These are phyloP conservation scores for Montipora foliosa DNA, from an alignment of 64 coral and sea anemone species.

Conservation along the genomic window DNA sequence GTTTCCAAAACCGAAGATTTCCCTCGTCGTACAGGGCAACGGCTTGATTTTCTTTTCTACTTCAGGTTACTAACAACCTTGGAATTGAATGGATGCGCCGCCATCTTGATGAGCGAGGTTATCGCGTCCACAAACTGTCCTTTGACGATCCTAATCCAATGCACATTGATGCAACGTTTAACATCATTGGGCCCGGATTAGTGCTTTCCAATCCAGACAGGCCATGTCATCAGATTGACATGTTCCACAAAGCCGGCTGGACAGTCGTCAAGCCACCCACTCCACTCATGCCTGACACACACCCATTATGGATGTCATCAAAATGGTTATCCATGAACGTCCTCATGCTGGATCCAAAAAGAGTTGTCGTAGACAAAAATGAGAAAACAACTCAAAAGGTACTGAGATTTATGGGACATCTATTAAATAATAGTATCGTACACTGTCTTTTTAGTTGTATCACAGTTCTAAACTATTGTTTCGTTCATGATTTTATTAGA, in stretches of 20 bases:
- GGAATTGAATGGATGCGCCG: slow-evolving; percentile 95
- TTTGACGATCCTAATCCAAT: slow-evolving; percentile 94
- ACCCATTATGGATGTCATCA: slow-evolving; percentile 89
- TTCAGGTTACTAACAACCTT: slow-evolving; percentile 90
- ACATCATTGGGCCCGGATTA: slow-evolving; percentile 95
- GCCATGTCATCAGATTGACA: slow-evolving; percentile 93
- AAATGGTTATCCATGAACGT: slow-evolving; percentile 98
- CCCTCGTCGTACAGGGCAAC: no score
- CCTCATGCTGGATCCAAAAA: slow-evolving; percentile 87
- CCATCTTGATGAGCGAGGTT: slow-evolving; percentile 76
- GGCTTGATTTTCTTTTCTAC: background rate
- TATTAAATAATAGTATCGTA: no score
- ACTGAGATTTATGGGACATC: background rate
- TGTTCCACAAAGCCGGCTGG: slow-evolving; percentile 96
- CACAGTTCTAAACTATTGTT: background rate
- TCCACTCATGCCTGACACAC: slow-evolving; percentile 81
- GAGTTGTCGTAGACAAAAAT: slow-evolving; percentile 77
- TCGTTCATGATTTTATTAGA: slow-evolving; percentile 33
- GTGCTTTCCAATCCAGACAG: slow-evolving; percentile 90
- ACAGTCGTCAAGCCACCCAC: slow-evolving; percentile 76
- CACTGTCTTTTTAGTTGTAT: no score
- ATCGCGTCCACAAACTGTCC: slow-evolving; percentile 69
- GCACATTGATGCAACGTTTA: slow-evolving; percentile 96
- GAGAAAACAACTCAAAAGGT: slow-evolving; percentile 96
- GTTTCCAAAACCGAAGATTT: no score